phyloP scores from a whole-genome alignment of 1,140 invertebrate genomes.

The Lutraria rhynchaena region DNA sequence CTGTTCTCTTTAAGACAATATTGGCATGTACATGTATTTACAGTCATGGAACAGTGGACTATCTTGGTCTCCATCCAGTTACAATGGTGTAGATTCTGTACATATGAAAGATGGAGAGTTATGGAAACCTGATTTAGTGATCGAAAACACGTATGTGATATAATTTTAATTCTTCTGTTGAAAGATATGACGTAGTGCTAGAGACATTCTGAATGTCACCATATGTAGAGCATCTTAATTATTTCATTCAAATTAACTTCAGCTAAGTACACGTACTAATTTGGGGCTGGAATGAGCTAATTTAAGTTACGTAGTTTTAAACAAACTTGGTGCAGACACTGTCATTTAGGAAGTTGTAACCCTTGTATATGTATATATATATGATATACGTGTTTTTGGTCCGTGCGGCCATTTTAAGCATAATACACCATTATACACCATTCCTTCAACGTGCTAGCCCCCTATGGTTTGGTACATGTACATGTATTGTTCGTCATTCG shows the following conservation, averaged over 20 bases:
- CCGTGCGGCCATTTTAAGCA: too few relatives aligned
- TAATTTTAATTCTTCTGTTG: not conserved
- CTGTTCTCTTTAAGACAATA: too few relatives aligned
- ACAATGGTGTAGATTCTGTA: not conserved
- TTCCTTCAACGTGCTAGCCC: too few relatives aligned
- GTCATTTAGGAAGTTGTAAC: too few relatives aligned
- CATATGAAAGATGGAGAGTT: not conserved
- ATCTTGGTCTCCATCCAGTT: not conserved
- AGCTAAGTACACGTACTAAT: not conserved
- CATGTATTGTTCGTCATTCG: too few relatives aligned
- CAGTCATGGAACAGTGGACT: not conserved
- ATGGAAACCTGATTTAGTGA: conserved; percentile 24
- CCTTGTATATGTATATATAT: too few relatives aligned
- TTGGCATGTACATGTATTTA: too few relatives aligned
- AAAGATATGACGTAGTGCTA: not conserved
- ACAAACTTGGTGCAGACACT: too few relatives aligned
- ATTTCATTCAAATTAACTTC: not conserved
- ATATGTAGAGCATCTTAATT: not conserved
- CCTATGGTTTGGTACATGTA: too few relatives aligned
- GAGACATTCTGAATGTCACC: not conserved
- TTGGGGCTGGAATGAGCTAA: not conserved
- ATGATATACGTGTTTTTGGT: too few relatives aligned
- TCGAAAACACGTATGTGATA: conserved; percentile 21
- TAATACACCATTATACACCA: too few relatives aligned
- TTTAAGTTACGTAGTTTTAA: not conserved